Conservation (phyloP, 2,888 invertebrate genomes). For the Petrophora chlorosata region DNA sequence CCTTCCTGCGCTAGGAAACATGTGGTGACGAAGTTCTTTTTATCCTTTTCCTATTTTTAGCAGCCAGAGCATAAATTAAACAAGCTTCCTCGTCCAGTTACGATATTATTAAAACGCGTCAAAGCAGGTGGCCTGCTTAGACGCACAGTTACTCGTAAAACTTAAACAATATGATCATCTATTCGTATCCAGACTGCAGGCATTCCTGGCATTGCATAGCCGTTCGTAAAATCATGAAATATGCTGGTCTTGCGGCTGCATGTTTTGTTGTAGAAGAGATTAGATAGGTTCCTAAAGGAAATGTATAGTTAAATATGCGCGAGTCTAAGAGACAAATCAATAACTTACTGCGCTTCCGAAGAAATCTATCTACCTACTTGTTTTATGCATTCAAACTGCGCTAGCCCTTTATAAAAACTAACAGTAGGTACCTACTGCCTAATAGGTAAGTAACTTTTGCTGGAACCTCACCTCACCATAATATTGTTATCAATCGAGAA, state of each 20-base stretch:
- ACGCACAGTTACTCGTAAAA: conserved; percentile 36
- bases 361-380: no score
- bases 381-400: no score
- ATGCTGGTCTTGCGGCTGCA: conserved; percentile 30
- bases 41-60: conserved; percentile 19
- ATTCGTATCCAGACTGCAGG: conserved; percentile 36
- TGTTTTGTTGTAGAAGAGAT: background rate
- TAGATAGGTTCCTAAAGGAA: no score
- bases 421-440: no score
- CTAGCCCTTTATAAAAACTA: no score
- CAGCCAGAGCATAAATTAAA: conserved; percentile 15
- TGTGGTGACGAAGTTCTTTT: background rate
- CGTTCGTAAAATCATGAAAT: conserved; percentile 33
- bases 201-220: conserved; percentile 31
- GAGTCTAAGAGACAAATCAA: no score
- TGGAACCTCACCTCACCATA: no score
- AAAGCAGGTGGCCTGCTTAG: conserved; percentile 34
- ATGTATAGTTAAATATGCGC: no score
- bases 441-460: no score
- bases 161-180: conserved; percentile 42
- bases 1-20: no score
- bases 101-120: conserved; percentile 10
- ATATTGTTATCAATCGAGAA: no score
- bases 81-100: conserved; percentile 30
- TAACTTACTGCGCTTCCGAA: no score